A percentile compares a stretch with the other conserved stretches of the same genome.
Evolutionary conservation across 2,888 invertebrate species (phyloP).

Genomic region (Chymomyza fuscimana): DNA sequence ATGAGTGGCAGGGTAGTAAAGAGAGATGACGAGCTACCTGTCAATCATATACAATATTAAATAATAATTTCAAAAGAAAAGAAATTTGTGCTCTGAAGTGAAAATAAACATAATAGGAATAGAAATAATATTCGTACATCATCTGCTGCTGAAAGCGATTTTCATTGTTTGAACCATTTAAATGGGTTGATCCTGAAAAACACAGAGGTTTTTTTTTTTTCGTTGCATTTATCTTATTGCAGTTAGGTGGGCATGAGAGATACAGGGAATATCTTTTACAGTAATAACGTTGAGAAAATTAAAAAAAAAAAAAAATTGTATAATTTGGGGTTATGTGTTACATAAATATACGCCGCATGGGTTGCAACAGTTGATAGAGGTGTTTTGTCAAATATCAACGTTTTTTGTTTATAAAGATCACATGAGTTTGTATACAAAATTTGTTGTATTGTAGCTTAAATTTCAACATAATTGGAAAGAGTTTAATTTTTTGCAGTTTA

Average conservation of each 20-base stretch:
- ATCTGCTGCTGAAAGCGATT: slow-evolving; percentile 35
- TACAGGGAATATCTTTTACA: no score
- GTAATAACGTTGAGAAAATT: background rate
- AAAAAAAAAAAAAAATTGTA: no score
- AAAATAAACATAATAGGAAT: slow-evolving; percentile 58
- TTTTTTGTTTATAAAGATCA: no score
- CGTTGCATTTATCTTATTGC: slow-evolving; percentile 6
- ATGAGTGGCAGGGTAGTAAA: background rate
- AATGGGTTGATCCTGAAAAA: slow-evolving; percentile 17
- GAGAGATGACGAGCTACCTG: slow-evolving; percentile 35
- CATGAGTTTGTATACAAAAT: no score
- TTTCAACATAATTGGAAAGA: no score
- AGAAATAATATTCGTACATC: slow-evolving; percentile 43
- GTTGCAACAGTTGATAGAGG: no score
- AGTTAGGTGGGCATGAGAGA: slow-evolving; percentile 1
- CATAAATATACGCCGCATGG: no score
- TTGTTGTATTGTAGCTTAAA: no score
- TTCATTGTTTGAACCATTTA: slow-evolving; percentile 3
- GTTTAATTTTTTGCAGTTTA: no score
- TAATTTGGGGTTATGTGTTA: no score
- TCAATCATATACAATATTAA: slow-evolving; percentile 57
- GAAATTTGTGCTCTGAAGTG: slow-evolving; percentile 57
- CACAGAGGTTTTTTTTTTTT: background rate
- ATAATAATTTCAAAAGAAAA: slow-evolving; percentile 52
- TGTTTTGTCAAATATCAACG: no score